These are phyloP conservation scores for Mallateleia sp. DNA, from an alignment of 2,888 invertebrate species.

Conservation along the genomic window DNA sequence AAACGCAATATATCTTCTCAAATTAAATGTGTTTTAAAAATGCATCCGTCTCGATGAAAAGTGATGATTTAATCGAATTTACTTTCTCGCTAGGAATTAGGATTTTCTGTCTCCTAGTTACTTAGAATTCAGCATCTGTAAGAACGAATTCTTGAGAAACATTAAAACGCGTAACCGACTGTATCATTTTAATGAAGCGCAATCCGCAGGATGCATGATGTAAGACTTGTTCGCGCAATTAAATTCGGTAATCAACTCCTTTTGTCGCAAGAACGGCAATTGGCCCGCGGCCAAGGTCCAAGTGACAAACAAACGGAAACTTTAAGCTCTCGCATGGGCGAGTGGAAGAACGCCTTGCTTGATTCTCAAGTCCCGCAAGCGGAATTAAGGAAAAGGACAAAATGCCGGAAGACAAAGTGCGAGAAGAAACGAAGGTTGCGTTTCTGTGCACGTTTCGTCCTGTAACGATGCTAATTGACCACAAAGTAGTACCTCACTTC, in stretches of 20 bases:
- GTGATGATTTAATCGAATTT: no score
- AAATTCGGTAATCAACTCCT: slow-evolving; percentile 75
- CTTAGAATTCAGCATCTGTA: no score
- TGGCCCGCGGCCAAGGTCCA: slow-evolving; percentile 75
- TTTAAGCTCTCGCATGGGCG: slow-evolving; percentile 64
- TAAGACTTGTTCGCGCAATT: slow-evolving; percentile 74
- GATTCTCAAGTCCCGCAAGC: slow-evolving; percentile 55
- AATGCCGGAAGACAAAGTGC: slow-evolving; percentile 61
- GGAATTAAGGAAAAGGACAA: slow-evolving; percentile 74
- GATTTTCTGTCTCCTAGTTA: no score
- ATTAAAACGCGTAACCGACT: slow-evolving; percentile 53
- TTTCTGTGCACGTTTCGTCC: slow-evolving; percentile 76
- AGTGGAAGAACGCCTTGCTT: slow-evolving; percentile 58
- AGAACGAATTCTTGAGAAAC: not conserved
- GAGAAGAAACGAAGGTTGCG: slow-evolving; percentile 67
- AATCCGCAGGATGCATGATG: slow-evolving; percentile 61
- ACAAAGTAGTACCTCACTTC: slow-evolving; percentile 69
- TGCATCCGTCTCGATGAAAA: no score
- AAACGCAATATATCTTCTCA: no score
- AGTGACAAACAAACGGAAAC: slow-evolving; percentile 79
- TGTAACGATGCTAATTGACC: slow-evolving; percentile 77
- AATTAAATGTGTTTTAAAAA: no score
- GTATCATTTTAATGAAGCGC: slow-evolving; percentile 63
- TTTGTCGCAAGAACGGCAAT: slow-evolving; percentile 75
- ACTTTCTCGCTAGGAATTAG: no score